Conservation (phyloP, 2,888 invertebrate species). For the Platypus cylindrus region DNA sequence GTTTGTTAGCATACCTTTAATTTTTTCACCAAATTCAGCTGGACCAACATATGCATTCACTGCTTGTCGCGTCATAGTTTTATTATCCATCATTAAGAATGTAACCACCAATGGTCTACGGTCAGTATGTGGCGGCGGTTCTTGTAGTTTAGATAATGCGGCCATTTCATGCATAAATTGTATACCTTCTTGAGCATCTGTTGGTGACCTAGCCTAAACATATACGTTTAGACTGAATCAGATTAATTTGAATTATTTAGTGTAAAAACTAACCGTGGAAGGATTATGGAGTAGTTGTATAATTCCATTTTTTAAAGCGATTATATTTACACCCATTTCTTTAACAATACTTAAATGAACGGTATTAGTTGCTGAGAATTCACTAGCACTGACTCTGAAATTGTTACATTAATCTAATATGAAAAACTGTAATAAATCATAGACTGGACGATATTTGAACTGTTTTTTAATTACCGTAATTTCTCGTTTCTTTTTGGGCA, state of each 20-base stretch:
- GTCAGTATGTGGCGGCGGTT: conserved; percentile 44
- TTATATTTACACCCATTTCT: conserved; percentile 90
- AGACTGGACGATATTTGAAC: too few species aligned
- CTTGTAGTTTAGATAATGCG: conserved; percentile 66
- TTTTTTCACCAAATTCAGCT: conserved; percentile 75
- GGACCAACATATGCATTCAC: conserved; percentile 63
- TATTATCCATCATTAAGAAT: conserved; percentile 31
- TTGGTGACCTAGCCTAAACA: conserved; percentile 65
- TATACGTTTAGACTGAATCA: too few species aligned
- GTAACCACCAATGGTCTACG: conserved; percentile 41
- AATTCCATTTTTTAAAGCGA: conserved; percentile 77
- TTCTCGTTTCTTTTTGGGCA: conserved; percentile 54
- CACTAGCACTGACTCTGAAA: conserved; percentile 45
- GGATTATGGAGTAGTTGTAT: conserved; percentile 86
- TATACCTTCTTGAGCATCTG: conserved; percentile 84
- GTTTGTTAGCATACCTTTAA: conserved; percentile 11
- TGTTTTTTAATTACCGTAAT: conserved; percentile 34
- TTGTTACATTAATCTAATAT: not conserved
- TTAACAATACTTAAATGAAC: conserved; percentile 77
- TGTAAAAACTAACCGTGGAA: conserved; percentile 52
- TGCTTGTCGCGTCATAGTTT: conserved; percentile 21
- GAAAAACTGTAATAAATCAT: too few species aligned
- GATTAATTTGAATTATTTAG: too few species aligned
- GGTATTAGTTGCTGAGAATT: conserved; percentile 63
- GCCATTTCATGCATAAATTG: conserved; percentile 97